These are phyloP conservation scores for Amblyraja radiata DNA, from an alignment of 2,797 vertebrate species.

Conservation along the genomic window DNA sequence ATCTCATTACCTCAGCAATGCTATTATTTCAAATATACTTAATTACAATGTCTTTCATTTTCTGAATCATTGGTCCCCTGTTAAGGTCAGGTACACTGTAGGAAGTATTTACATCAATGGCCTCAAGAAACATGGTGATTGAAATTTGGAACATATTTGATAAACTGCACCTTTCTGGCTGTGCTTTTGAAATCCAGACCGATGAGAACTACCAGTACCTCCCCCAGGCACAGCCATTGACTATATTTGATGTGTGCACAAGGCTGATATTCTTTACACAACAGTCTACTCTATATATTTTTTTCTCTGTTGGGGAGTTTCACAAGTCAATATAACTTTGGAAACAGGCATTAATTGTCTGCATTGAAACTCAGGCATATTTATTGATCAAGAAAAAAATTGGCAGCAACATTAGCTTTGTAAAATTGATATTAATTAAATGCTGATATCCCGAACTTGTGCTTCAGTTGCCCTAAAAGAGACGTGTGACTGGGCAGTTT, in stretches of 20 bases:
- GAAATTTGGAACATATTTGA: not conserved
- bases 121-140: not conserved
- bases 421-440: not conserved
- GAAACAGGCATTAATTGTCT: not conserved
- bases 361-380: not conserved
- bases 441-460: not conserved
- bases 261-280: not conserved
- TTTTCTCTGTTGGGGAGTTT: not conserved
- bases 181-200: not conserved
- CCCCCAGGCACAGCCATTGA: not conserved
- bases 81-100: not conserved
- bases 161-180: not conserved
- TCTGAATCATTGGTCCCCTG: not conserved
- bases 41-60: not conserved
- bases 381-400: not conserved
- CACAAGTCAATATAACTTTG: not conserved
- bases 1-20: not conserved
- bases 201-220: not conserved
- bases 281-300: not conserved
- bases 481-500: not conserved
- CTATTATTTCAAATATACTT: not conserved
- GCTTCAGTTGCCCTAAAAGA: not conserved
- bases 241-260: not conserved
- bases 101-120: not conserved
- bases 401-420: not conserved